Evolutionary conservation across 1,140 invertebrate species (phyloP).

Genomic region (Pollicipes pollicipes): DNA sequence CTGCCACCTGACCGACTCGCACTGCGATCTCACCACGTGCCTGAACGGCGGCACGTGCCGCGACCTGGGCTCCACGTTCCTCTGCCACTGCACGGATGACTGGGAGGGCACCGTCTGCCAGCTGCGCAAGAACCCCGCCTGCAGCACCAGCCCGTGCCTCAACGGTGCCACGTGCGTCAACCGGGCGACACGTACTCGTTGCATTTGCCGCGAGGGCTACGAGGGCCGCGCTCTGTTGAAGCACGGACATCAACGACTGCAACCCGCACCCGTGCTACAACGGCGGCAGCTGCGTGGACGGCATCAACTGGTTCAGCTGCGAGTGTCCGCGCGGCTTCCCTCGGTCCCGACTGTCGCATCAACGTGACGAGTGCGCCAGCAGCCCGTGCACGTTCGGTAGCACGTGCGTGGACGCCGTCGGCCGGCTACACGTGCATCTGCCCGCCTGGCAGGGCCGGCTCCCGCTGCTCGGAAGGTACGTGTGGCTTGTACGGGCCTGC

Average conservation of each 20-base stretch:
- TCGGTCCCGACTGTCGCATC: constrained; percentile 40
- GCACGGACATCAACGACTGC: constrained; percentile 19
- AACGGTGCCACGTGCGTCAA: constrained; percentile 31
- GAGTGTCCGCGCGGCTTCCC: constrained; percentile 57
- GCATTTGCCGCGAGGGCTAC: constrained; percentile 21
- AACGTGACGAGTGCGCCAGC: constrained; percentile 77
- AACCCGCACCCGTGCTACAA: constrained; percentile 19
- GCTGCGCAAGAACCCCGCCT: constrained; percentile 43
- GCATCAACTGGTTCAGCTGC: constrained; percentile 49
- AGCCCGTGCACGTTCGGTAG: constrained; percentile 76
- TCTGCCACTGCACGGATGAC: constrained; percentile 40
- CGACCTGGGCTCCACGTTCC: constrained; percentile 42
- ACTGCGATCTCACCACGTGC: constrained; percentile 49
- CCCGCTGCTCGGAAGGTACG: constrained; percentile 25
- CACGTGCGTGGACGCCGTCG: constrained; percentile 79
- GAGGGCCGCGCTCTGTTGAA: constrained; percentile 21
- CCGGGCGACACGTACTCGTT: constrained; percentile 55
- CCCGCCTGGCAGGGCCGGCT: constrained; percentile 69
- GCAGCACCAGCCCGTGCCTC: constrained; percentile 30
- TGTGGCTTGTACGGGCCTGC: too few species aligned
- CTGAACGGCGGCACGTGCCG: constrained; percentile 38
- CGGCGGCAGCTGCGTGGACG: constrained; percentile 40
- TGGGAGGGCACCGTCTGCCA: constrained; percentile 52
- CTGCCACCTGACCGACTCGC: constrained; percentile 34
- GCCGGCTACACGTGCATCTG: constrained; percentile 86